Conservation (phyloP, 2,113 vertebrate species). For the Plectropomus leopardus region DNA sequence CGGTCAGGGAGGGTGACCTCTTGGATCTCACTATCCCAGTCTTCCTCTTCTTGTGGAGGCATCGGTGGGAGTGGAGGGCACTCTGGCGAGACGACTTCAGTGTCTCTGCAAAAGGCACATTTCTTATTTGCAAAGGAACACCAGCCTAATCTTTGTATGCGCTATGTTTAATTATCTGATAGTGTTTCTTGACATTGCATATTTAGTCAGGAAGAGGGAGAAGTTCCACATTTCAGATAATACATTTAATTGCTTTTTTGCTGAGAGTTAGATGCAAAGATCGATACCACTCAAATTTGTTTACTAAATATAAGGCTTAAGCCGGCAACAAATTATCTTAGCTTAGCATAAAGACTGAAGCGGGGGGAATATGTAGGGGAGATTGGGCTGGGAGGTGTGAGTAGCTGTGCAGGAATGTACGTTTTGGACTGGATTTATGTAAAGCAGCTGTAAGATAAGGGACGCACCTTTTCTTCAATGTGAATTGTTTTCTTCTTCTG, state of each 20-base stretch:
- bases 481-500: slow-evolving; percentile 13
- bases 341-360: too few relatives aligned
- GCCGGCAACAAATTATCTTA: too few relatives aligned
- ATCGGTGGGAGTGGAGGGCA: not conserved
- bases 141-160: too few relatives aligned
- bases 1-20: slow-evolving; percentile 32
- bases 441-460: not conserved
- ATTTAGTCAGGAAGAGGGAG: too few relatives aligned
- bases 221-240: too few relatives aligned
- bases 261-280: too few relatives aligned
- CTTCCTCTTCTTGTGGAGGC: slow-evolving; percentile 56
- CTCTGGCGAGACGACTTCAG: not conserved
- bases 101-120: slow-evolving; percentile 35
- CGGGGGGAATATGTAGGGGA: not conserved
- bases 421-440: not conserved
- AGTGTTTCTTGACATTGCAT: too few relatives aligned
- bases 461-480: slow-evolving; percentile 38
- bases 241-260: too few relatives aligned
- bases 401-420: not conserved
- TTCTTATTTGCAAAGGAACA: too few relatives aligned
- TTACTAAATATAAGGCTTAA: too few relatives aligned
- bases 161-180: too few relatives aligned
- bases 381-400: not conserved
- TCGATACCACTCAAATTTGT: too few relatives aligned
- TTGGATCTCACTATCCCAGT: slow-evolving; percentile 82